phyloP scores from a whole-genome alignment of 1,140 invertebrate species.

The Pseudoatta argentina region DNA sequence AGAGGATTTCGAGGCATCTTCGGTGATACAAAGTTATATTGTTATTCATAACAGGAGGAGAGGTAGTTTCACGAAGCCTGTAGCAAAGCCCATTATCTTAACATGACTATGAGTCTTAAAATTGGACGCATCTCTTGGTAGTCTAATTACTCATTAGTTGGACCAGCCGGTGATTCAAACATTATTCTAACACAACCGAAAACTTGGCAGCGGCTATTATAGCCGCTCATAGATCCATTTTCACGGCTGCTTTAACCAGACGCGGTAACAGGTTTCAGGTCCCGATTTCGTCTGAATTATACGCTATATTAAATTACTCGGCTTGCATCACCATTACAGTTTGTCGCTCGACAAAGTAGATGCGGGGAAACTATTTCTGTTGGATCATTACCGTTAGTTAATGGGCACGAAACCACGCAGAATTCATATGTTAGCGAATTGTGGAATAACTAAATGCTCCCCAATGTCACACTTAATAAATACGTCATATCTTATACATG shows the following conservation, averaged over 20 bases:
- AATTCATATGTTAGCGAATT: conserved; percentile 65
- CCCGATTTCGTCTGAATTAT: conserved; percentile 67
- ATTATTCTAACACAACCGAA: conserved; percentile 48
- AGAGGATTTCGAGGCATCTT: neutral
- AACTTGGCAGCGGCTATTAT: conserved; percentile 59
- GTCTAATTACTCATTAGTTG: conserved; percentile 57
- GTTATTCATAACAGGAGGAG: conserved; percentile 34
- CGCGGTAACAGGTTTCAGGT: conserved; percentile 42
- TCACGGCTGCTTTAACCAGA: conserved; percentile 54
- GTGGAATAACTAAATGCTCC: conserved; percentile 14
- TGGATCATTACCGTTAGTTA: conserved; percentile 73
- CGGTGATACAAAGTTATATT: conserved; percentile 31
- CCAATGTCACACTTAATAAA: conserved; percentile 12
- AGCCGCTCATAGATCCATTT: conserved; percentile 53
- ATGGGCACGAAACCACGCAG: conserved; percentile 50
- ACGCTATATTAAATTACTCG: conserved; percentile 65
- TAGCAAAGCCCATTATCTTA: conserved; percentile 21
- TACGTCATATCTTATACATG: neutral
- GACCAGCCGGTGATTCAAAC: conserved; percentile 41
- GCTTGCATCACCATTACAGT: conserved; percentile 54
- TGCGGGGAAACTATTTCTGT: conserved; percentile 49
- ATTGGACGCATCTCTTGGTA: conserved; percentile 32
- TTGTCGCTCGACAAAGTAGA: conserved; percentile 64
- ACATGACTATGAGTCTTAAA: conserved; percentile 31
- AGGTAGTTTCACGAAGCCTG: conserved; percentile 7